Evolutionary conservation across 2,888 invertebrate species (phyloP).

Genomic region (Dryobotodes eremita): DNA sequence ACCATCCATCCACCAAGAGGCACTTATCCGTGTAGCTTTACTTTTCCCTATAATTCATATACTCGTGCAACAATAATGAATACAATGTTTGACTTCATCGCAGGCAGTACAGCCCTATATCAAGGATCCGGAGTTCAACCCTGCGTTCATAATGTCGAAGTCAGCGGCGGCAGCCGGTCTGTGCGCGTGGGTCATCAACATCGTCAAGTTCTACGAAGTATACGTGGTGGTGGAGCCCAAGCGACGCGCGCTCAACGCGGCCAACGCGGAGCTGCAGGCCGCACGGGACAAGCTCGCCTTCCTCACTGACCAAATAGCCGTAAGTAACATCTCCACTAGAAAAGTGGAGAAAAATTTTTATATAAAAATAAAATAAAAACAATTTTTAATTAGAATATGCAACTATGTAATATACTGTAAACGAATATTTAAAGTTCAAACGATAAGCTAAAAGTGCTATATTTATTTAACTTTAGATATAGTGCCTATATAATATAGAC

Average conservation of each 20-base stretch:
- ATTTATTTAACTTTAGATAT: no score
- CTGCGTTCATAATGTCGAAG: constrained; percentile 95
- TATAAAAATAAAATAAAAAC: neutral
- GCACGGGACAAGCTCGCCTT: constrained; percentile 95
- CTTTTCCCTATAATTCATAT: neutral
- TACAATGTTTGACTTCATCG: neutral
- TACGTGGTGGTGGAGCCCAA: constrained; percentile 98
- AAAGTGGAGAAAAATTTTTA: neutral
- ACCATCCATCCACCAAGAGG: neutral
- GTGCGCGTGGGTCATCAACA: constrained; percentile 98
- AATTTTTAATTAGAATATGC: neutral
- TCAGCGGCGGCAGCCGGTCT: constrained; percentile 98
- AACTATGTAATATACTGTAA: neutral
- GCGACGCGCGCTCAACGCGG: constrained; percentile 95
- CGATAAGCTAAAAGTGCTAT: neutral
- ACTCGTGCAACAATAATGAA: neutral
- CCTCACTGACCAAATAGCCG: constrained; percentile 93
- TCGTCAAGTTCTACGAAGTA: constrained; percentile 96
- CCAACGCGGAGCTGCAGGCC: constrained; percentile 95
- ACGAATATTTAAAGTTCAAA: neutral
- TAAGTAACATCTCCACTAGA: constrained; percentile 69
- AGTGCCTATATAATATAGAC: no score
- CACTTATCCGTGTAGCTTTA: neutral
- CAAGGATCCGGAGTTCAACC: constrained; percentile 94
- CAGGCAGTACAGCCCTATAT: constrained; percentile 91